Conservation (phyloP, 23 tunicate genomes). For the Diplosoma virens region DNA sequence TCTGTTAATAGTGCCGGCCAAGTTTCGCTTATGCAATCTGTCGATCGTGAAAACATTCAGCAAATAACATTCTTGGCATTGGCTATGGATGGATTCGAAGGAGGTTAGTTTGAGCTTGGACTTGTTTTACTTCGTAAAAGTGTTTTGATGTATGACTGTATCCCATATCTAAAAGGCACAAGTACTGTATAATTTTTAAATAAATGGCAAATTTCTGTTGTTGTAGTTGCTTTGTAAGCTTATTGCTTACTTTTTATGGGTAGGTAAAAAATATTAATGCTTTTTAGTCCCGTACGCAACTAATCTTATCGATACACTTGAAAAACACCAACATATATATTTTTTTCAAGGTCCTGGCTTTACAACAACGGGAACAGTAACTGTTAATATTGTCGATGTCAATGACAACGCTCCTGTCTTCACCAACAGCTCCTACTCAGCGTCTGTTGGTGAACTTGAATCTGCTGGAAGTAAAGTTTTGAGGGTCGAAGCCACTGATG, state of each 20-base stretch:
- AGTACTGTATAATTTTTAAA: too few relatives aligned
- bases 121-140: too few relatives aligned
- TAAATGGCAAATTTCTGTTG: too few relatives aligned
- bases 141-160: too few relatives aligned
- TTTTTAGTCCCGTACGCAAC: too few relatives aligned
- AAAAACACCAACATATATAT: too few relatives aligned
- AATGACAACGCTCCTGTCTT: constrained; percentile 78
- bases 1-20: constrained; percentile 23
- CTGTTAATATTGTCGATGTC: constrained; percentile 45
- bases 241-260: too few relatives aligned
- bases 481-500: constrained; percentile 45
- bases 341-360: neutral
- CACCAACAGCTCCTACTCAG: neutral
- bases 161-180: too few relatives aligned
- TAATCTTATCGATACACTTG: too few relatives aligned
- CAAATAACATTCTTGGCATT: constrained; percentile 33
- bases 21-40: constrained; percentile 32
- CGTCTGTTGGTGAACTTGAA: constrained; percentile 43
- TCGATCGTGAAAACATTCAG: constrained; percentile 56
- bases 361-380: constrained; percentile 28
- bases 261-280: too few relatives aligned
- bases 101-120: neutral
- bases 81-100: constrained; percentile 63
- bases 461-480: neutral
- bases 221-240: too few relatives aligned